A percentile compares a stretch with the other conserved stretches of the same genome.
Evolutionary conservation across 2,797 vertebrate species (phyloP).

Genomic region (Diceros bicornis): DNA sequence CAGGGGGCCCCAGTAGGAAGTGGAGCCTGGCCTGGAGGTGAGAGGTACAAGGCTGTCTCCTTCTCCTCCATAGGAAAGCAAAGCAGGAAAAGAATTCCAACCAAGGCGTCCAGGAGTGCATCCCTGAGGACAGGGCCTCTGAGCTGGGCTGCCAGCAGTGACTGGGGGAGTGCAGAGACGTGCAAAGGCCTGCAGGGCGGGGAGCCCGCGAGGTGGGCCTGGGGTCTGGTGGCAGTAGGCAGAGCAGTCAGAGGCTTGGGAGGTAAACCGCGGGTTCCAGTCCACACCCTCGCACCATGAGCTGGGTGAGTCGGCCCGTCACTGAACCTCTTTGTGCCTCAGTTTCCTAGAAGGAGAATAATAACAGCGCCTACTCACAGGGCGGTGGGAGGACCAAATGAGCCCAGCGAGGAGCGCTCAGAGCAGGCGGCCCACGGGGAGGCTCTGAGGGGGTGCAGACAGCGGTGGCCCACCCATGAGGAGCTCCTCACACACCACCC

Average conservation of each 20-base stretch:
- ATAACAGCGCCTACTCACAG: background rate
- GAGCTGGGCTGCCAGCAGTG: background rate
- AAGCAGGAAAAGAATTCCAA: background rate
- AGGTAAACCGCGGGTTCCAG: background rate
- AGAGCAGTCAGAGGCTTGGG: background rate
- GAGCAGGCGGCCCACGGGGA: background rate
- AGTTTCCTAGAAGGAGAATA: constrained; percentile 8
- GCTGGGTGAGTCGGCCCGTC: background rate
- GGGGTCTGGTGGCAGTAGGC: background rate
- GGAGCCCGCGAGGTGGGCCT: background rate
- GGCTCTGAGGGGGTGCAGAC: background rate
- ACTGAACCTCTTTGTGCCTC: background rate
- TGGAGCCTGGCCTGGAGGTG: background rate
- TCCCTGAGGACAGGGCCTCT: background rate
- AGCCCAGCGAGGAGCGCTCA: background rate
- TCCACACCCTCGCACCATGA: background rate
- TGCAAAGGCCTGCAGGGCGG: background rate
- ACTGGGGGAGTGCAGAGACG: background rate
- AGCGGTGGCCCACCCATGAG: background rate
- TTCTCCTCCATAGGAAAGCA: background rate
- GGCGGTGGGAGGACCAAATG: background rate
- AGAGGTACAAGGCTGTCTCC: background rate
- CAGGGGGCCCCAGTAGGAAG: background rate
- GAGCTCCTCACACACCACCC: too few species aligned
- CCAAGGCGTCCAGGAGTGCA: background rate